Percentiles rank a stretch among this genome's conserved stretches.
These are phyloP conservation scores for Bos javanicus DNA, from an alignment of 2,113 vertebrate species.

Conservation along the genomic window DNA sequence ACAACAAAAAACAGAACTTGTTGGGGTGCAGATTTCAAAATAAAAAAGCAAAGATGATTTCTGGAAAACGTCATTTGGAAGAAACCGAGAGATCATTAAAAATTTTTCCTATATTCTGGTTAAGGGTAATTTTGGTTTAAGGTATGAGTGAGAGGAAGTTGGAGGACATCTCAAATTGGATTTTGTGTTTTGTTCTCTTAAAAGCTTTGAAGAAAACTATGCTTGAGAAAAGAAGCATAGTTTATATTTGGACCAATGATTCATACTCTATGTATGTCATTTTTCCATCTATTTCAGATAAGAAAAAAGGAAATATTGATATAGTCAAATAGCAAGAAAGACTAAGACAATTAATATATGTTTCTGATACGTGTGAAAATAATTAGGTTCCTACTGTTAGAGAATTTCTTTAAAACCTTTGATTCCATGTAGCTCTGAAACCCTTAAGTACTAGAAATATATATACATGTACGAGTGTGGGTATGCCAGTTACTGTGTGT, in stretches of 20 bases:
- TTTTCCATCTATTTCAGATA: neutral
- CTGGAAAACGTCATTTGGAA: neutral
- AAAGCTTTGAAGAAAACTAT: slow-evolving; percentile 28
- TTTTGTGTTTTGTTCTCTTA: neutral
- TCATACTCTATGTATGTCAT: neutral
- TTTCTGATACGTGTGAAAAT: neutral
- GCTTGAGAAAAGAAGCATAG: neutral
- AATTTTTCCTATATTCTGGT: neutral
- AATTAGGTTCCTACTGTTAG: neutral
- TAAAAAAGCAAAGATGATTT: neutral
- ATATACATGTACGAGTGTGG: neutral
- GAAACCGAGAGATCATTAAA: neutral
- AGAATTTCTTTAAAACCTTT: neutral
- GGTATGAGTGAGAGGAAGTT: neutral
- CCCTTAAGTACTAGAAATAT: neutral
- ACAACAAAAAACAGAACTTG: neutral
- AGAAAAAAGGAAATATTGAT: neutral
- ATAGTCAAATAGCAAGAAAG: neutral
- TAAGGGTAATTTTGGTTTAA: neutral
- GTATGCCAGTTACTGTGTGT: neutral
- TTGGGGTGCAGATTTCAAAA: neutral
- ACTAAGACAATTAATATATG: neutral
- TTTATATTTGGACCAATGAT: slow-evolving; percentile 21
- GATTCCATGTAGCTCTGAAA: neutral
- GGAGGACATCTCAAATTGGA: neutral